Evolutionary conservation across 2,113 vertebrate genomes (phyloP).

Genomic region (Sakesphorus luctuosus): DNA sequence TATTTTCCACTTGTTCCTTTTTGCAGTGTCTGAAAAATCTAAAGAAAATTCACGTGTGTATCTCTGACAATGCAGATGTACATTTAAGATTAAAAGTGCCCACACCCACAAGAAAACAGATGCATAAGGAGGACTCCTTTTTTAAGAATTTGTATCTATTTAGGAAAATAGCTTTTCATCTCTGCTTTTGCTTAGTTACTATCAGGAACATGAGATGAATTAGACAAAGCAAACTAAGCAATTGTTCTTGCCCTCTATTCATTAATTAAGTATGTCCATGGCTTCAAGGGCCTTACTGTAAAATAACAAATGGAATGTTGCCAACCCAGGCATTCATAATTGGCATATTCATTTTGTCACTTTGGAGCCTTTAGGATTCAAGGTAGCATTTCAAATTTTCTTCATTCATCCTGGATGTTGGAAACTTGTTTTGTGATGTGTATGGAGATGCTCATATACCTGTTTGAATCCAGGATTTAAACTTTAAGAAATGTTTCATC

Average conservation of each 20-base stretch:
- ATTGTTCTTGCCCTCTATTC: background rate
- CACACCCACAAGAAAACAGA: background rate
- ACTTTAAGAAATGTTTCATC: background rate
- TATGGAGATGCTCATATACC: background rate
- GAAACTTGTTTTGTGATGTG: background rate
- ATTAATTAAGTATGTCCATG: background rate
- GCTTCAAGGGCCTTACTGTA: background rate
- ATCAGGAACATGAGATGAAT: background rate
- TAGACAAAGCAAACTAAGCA: background rate
- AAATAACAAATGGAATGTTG: background rate
- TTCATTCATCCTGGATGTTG: background rate
- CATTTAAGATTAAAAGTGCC: background rate
- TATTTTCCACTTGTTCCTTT: background rate
- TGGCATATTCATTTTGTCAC: background rate
- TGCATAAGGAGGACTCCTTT: background rate
- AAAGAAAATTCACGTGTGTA: background rate
- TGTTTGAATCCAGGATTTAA: background rate
- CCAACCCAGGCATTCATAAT: background rate
- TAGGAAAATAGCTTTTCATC: background rate
- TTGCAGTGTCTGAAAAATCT: background rate
- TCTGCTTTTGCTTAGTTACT: background rate
- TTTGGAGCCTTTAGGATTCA: background rate
- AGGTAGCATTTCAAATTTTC: background rate
- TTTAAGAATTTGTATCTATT: background rate
- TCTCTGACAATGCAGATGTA: background rate